A percentile compares a stretch with the other conserved stretches of the same genome.
phyloP scores from a whole-genome alignment of 2,888 invertebrate species.

The Polyommatus icarus region DNA sequence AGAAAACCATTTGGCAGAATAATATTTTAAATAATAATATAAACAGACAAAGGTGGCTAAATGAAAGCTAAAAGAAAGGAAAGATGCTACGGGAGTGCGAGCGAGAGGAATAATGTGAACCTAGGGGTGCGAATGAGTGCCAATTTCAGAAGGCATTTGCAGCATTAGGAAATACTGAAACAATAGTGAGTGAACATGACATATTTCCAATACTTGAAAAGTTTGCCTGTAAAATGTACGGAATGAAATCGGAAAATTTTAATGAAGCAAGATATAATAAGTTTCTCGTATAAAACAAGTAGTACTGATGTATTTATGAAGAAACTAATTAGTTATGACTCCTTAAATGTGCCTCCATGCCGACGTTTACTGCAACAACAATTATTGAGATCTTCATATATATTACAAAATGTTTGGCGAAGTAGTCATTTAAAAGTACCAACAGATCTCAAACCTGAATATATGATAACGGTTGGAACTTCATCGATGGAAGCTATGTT shows the following conservation, averaged over 20 bases:
- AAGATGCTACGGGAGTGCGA: too few species aligned
- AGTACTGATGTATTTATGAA: slow-evolving; percentile 10
- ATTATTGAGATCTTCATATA: slow-evolving; percentile 15
- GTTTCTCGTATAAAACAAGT: slow-evolving; percentile 11
- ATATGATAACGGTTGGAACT: slow-evolving; percentile 18
- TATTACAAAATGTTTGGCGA: slow-evolving; percentile 22
- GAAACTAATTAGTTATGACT: slow-evolving; percentile 18
- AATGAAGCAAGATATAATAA: slow-evolving; percentile 19
- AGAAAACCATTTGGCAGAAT: too few species aligned
- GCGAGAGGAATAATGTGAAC: too few species aligned
- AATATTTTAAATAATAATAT: too few species aligned
- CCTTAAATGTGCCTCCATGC: slow-evolving; percentile 18
- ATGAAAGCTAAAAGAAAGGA: too few species aligned
- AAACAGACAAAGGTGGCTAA: not conserved
- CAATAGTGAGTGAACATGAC: slow-evolving; percentile 22
- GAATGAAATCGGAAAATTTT: slow-evolving; percentile 1
- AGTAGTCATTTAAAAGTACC: slow-evolving; percentile 20
- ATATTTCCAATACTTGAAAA: slow-evolving; percentile 15
- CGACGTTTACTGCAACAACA: slow-evolving; percentile 12
- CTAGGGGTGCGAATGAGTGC: too few species aligned
- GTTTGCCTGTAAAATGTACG: slow-evolving; percentile 26
- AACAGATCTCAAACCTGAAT: slow-evolving; percentile 17
- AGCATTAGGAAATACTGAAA: slow-evolving; percentile 26
- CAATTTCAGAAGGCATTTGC: slow-evolving; percentile 20
- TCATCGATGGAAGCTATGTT: not conserved